Base-by-base conservation (phyloP, 1,140 invertebrate genomes). In the Brachionus koreanus region DNA sequence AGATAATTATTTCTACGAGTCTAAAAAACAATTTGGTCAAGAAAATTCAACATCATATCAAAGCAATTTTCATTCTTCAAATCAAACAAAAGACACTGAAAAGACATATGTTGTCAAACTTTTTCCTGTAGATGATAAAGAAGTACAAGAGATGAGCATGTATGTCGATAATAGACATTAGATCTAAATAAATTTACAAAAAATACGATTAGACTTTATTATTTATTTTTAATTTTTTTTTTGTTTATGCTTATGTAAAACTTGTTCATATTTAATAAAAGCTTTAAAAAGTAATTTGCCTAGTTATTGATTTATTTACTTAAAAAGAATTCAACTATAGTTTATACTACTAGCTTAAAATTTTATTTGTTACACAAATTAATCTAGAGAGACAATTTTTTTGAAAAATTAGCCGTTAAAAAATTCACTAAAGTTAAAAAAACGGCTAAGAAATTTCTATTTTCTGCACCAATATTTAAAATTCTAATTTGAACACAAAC, bases 61-160 rank as follows among this genome's bases (percentile, higher is more conserved):
- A 57, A 57, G 19, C 0, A 16, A 57, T 57, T 57, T 57, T 69
- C 37, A 42, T 23, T 19, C 16, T 19, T 37, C 65, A 39, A 39
- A 69, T 69, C 35, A 79, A 13, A 10, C 37, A 5, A 79, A 5
- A 33, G 13, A 42, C 5, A 35, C n/a, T 25, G 76, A 79, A 79
- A 79, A 65, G 13, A 79, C 76, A 5, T 79, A 42, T 65, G 76
- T 79, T 13, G 76, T 79, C 5, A 79, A 79, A 25, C 37, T 79
- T 10, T 79, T 39, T 79, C 76, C 76, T 25, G 33, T 42, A 39
- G 29, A 79, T 13, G 76, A 79, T 23, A 79, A 79, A 61, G 76
- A 79, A 37, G 61, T 65, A 10, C 76, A 79, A 29, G 76, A 79
- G 42, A 79, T 79, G 76, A 61, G 33, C 19, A 79, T 79, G 76